Base-by-base conservation (phyloP, 1,140 invertebrate species). In the Achatina immaculata region DNA sequence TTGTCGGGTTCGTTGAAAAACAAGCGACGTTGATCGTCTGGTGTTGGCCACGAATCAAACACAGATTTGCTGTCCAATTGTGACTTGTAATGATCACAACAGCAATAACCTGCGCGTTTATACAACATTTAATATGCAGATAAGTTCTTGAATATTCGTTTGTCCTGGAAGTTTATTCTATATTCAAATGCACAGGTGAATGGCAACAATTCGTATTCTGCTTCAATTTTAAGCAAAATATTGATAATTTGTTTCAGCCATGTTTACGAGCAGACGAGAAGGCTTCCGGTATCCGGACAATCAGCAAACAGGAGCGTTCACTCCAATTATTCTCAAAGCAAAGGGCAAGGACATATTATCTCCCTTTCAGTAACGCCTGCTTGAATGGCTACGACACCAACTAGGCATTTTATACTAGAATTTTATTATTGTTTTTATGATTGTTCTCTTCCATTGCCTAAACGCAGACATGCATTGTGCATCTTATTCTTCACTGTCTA, bases 261-360 rank as follows among this genome's bases (percentile, higher is more conserved):
- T 71, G 68, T 71, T 71, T 71, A 71, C 68, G 24, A 34, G 68
- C 68, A 71, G 38, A 71, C 34, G 24, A 42, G 6, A 38, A 38
- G 14, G 24, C 24, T 43, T 71, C 36, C 34, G 14, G 24, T 14
- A 24, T 71, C 36, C 34, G 68, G 68, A 71, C 34, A n/a, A 71
- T 42, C 34, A 28, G 4, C 24, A 43, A 42, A 24, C 40, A 71
- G 42, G 68, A 38, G 36, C 14, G 68, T 1, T 38, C 68, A 71
- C 38, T 71, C 68, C 7, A 16, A 42, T 4, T n/a, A 38, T 66
- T 65, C 6, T n/a, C n/a, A 51, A 24, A 51, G 48, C 24, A 24
- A 11, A 11, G 11, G 48, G 48, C 48, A 11, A 31, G 62, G 28
- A n/a, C n/a, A n/a, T n/a, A n/a, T n/a, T n/a, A n/a, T n/a, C n/a